phyloP scores from a whole-genome alignment of 1,140 invertebrate genomes.

The Drosophila yakuba region DNA sequence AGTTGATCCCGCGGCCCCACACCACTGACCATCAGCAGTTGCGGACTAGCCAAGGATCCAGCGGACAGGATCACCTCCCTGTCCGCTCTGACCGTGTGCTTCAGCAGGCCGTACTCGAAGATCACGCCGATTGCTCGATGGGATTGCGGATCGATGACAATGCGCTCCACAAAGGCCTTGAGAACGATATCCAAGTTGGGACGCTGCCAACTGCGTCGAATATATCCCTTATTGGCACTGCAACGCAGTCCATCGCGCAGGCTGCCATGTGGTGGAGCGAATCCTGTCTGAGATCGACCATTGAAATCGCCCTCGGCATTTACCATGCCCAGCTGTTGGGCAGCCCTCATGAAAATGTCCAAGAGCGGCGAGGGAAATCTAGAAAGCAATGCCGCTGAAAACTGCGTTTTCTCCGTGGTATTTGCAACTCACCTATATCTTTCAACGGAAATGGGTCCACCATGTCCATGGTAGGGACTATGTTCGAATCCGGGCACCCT shows the following conservation, averaged over 20 bases:
- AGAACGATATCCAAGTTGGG: constrained; percentile 90
- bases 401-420: background rate
- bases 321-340: constrained; percentile 84
- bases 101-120: constrained; percentile 86
- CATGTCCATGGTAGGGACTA: constrained; percentile 88
- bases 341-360: constrained; percentile 88
- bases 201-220: constrained; percentile 89
- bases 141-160: constrained; percentile 87
- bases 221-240: constrained; percentile 92
- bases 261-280: constrained; percentile 90
- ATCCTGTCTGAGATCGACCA: constrained; percentile 90
- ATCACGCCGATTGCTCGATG: constrained; percentile 87
- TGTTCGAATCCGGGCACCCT: constrained; percentile 86
- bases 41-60: constrained; percentile 90
- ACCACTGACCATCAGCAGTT: constrained; percentile 93
- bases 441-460: constrained; percentile 89
- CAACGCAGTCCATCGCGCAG: constrained; percentile 92
- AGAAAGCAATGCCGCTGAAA: background rate
- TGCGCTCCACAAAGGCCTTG: constrained; percentile 88
- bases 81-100: constrained; percentile 85
- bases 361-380: constrained; percentile 87
- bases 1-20: constrained; percentile 88
- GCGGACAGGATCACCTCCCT: constrained; percentile 91
- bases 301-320: constrained; percentile 90
- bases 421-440: constrained; percentile 85